Evolutionary conservation across 2,797 vertebrate genomes (phyloP).

Genomic region (Neosalanx taihuensis): DNA sequence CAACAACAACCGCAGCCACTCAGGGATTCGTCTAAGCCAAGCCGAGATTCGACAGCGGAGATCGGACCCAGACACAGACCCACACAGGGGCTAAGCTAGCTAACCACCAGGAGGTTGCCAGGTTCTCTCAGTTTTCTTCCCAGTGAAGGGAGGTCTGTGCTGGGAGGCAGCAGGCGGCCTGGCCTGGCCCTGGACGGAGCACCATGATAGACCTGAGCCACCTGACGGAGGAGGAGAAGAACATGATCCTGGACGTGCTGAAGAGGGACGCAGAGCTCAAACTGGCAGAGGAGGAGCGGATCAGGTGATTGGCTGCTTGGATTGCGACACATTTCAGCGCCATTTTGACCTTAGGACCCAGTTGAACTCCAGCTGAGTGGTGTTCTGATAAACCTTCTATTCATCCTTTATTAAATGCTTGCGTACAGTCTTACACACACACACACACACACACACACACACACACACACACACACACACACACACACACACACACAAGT

Average conservation of each 20-base stretch:
- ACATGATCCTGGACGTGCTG: constrained; percentile 83
- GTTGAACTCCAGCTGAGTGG: too few relatives aligned
- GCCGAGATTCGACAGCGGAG: neutral
- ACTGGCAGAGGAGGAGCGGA: constrained; percentile 80
- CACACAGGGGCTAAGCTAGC: neutral
- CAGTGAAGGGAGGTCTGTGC: neutral
- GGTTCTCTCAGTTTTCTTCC: neutral
- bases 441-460: neutral
- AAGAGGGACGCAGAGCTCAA: constrained; percentile 87
- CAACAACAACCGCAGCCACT: neutral
- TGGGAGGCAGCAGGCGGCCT: neutral
- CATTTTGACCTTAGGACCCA: neutral
- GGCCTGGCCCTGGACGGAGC: neutral
- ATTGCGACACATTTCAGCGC: neutral
- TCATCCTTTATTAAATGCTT: too few relatives aligned
- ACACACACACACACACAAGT: neutral
- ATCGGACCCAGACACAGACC: neutral
- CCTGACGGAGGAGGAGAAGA: constrained; percentile 88
- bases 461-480: neutral
- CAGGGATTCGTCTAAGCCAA: neutral
- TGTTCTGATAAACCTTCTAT: neutral
- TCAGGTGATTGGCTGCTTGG: constrained; percentile 73
- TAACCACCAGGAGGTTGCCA: neutral
- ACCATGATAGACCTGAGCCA: constrained; percentile 93
- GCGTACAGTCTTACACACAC: neutral